Evolutionary conservation across 2,113 vertebrate genomes (phyloP).

Genomic region (Regulus satrapa): DNA sequence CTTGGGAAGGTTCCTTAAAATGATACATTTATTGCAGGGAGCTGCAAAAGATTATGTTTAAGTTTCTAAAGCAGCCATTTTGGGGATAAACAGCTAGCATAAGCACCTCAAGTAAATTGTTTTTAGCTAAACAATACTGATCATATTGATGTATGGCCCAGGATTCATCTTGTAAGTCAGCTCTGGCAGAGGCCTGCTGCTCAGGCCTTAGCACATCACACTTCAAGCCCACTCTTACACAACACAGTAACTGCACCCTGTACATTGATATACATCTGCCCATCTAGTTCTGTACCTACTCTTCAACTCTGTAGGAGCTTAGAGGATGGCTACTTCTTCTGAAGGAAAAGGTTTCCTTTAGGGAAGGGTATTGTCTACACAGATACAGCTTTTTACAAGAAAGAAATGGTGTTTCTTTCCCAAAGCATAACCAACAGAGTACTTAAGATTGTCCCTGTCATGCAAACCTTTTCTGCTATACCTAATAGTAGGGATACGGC

Average conservation of each 20-base stretch:
- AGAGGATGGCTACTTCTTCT: background rate
- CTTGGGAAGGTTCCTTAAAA: background rate
- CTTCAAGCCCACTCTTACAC: background rate
- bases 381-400: background rate
- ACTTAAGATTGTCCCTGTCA: background rate
- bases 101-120: background rate
- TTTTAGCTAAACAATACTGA: background rate
- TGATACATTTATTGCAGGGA: background rate
- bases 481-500: background rate
- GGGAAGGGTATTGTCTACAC: background rate
- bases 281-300: accelerated
- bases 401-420: background rate
- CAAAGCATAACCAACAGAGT: background rate
- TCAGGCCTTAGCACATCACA: background rate
- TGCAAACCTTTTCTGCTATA: background rate
- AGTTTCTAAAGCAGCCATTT: background rate
- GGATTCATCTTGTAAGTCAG: background rate
- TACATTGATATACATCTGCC: background rate
- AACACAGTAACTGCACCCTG: background rate
- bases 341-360: background rate
- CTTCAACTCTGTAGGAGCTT: background rate
- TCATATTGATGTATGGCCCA: background rate
- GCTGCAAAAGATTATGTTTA: background rate
- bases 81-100: background rate
- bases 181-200: background rate